Conservation (phyloP, 2,113 vertebrate genomes). For the Microtus ochrogaster region DNA sequence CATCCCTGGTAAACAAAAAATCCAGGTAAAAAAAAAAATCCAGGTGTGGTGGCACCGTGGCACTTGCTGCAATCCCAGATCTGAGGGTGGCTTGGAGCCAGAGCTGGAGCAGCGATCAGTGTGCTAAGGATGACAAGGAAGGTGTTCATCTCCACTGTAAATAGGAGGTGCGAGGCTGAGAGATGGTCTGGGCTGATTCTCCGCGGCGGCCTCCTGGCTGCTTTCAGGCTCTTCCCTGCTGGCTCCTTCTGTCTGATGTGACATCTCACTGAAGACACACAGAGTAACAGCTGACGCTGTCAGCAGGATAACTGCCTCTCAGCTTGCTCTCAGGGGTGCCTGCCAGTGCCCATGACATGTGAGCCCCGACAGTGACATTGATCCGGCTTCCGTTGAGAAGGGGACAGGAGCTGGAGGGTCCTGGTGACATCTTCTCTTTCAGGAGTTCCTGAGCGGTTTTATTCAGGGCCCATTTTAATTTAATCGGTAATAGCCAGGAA, state of each 20-base stretch:
- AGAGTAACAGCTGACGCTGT: conserved; percentile 83
- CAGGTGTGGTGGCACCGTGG: no score
- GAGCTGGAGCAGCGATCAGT: background rate
- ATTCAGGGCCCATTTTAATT: conserved; percentile 9
- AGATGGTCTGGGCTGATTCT: background rate
- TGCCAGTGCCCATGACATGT: conserved; percentile 74
- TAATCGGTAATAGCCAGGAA: conserved; percentile 14
- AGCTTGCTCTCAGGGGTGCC: conserved; percentile 56
- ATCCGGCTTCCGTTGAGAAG: background rate
- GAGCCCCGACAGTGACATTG: conserved; percentile 71
- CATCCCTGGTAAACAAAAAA: no score
- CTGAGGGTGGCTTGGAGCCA: background rate
- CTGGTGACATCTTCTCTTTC: background rate
- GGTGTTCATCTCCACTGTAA: background rate
- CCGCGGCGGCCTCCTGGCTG: background rate
- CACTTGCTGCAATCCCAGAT: background rate
- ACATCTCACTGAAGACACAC: conserved; percentile 67
- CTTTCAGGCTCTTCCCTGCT: conserved; percentile 70
- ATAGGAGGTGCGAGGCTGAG: background rate
- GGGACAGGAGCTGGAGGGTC: background rate
- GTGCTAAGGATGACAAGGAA: fast-evolving
- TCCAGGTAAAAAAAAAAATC: no score
- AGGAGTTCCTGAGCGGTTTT: background rate
- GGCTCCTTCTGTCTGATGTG: conserved; percentile 80
- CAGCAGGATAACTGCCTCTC: conserved; percentile 76